Evolutionary conservation across 2,113 vertebrate genomes (phyloP), one percentile per base, ranked within the genome.

Genomic region (Sinocyclocheilus rhinocerous): DNA sequence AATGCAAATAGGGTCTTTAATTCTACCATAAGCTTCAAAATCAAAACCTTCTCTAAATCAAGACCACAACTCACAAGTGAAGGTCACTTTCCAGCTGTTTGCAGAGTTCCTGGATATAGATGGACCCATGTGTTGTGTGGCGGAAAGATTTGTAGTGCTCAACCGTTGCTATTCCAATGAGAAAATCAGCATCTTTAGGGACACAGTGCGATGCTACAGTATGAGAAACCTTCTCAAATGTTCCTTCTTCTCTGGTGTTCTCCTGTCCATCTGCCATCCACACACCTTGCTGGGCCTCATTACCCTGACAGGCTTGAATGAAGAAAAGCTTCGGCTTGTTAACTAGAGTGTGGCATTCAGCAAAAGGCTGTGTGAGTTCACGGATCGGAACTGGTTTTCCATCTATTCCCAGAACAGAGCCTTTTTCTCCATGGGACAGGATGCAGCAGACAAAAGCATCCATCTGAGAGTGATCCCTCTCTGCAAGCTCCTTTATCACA

Each of bases 241-340:
- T 16, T 16, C 22, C 61, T 4, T 76, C 29, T 10, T 81, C 78
- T n/a, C 72, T 48, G 2, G 42, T 24, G 6, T 13, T 76, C 42
- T 48, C 72, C 12, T 8, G 9, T 20, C 77, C 83, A 82, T 81
- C 70, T 4, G 92, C 87, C n/a, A 85, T 16, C 87, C 86, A 67
- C 42, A 91, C 81, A 63, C 76, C 50, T 22, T 22, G 65, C 61
- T 95, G 94, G 13, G 0, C 4, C 15, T 0, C 0, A 52, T 0
- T 59, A n/a, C 93, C 94, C 90, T 94, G 95, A 81, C 94, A 95
- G n/a, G 95, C 90, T 78, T 90, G 91, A 59, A 96, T 94, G 85
- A 96, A 93, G 91, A 96, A 96, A 26, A 96, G 59, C 84, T 96
- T 96, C 77, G 95, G 95, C 89, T 96, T 96, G 16, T 84, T 90